Base-by-base conservation (phyloP, 1,140 invertebrate species). In the Drosophila dunni region DNA sequence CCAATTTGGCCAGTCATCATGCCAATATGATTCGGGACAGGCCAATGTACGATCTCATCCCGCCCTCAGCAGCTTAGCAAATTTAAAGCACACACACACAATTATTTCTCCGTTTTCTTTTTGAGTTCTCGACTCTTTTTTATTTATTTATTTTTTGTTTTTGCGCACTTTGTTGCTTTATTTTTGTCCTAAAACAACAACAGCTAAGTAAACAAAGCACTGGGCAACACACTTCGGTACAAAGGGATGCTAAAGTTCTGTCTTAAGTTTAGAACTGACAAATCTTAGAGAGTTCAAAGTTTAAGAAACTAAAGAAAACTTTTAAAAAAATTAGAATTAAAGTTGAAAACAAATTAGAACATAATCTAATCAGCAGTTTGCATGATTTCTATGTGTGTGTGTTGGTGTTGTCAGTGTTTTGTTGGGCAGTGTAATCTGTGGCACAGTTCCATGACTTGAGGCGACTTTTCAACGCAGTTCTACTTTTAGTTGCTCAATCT, bases 31-130 rank as follows among this genome's bases (percentile, higher is more conserved):
- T 64, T 53, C 65, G 40, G 70, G 53, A 40, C 82, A 68, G 81
- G 81, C 81, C 82, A 85, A 85, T 84, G 82, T 78, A 86, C 80
- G 72, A 83, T 73, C 24, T 29, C 24, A 29, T 29, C 24, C 81
- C 81, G 81, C 82, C 81, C 79, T 78, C 82, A 58, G 53, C 82
- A 54, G 44, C 74, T 63, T 64, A 58, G 71, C 40, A 68, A 69
- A 66, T 58, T 50, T 78, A 71, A 68, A 71, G 66, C 72, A 69
- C 50, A 29, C 24, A 29, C 24, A 29, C 50, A 68, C 48, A 73
- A 66, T 65, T 68, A 64, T 77, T 74, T 56, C 57, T 54, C 24
- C 45, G 46, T 36, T 50, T 64, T 36, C 34, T 45, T 51, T 29
- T 48, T 51, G 8, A 13, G 42, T 60, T 72, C 63, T 69, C 65